phyloP scores from a whole-genome alignment of 2,888 invertebrate genomes.

The Nomada hirtipes region DNA sequence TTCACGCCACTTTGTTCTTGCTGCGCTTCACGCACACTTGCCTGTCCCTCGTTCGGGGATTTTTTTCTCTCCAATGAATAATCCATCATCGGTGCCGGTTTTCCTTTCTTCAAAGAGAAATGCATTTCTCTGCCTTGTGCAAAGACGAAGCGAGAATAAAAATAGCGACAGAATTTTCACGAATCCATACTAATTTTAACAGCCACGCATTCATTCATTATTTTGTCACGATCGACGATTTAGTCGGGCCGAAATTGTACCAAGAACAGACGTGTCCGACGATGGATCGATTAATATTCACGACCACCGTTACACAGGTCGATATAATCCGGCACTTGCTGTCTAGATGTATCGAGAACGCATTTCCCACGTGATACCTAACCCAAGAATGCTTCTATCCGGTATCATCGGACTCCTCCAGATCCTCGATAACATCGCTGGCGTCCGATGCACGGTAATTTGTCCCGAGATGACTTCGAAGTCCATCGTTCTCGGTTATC shows the following conservation, averaged over 20 bases:
- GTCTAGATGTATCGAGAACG: slow-evolving; percentile 47
- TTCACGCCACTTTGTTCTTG: slow-evolving; percentile 20
- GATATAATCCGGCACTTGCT: slow-evolving; percentile 55
- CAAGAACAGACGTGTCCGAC: not conserved
- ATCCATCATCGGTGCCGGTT: not conserved
- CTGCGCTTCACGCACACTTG: not conserved
- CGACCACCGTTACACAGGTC: slow-evolving; percentile 39
- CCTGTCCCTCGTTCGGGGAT: not conserved
- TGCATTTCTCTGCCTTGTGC: not conserved
- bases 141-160: too few species aligned
- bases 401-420: slow-evolving; percentile 56
- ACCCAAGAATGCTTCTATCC: slow-evolving; percentile 63
- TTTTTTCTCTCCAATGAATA: not conserved
- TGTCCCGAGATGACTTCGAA: slow-evolving; percentile 56
- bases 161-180: too few species aligned
- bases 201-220: not conserved
- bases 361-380: slow-evolving; percentile 62
- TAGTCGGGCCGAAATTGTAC: not conserved
- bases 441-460: slow-evolving; percentile 65
- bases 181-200: too few species aligned
- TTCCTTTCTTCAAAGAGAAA: not conserved
- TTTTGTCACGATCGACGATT: slow-evolving; percentile 6
- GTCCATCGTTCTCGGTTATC: slow-evolving; percentile 53
- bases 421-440: slow-evolving; percentile 60
- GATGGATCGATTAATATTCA: slow-evolving; percentile 21